These are phyloP conservation scores for Orchesellides sinensis DNA, from an alignment of 2,888 invertebrate genomes.

Conservation along the genomic window DNA sequence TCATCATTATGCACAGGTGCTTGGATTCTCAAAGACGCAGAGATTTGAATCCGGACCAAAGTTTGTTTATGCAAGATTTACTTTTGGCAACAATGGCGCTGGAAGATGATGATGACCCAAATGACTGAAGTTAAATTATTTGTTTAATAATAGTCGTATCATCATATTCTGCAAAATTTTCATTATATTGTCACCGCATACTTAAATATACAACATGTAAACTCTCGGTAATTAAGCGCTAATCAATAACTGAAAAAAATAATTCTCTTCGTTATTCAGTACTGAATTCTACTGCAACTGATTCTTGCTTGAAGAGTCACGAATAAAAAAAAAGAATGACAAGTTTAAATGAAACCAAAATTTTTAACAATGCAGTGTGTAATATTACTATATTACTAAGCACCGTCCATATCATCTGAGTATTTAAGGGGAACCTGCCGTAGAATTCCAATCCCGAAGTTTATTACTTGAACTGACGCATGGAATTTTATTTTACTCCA, in stretches of 20 bases:
- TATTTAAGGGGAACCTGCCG: no score
- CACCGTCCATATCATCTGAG: no score
- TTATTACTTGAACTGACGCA: no score
- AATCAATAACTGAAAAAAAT: slow-evolving; percentile 41
- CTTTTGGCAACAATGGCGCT: slow-evolving; percentile 80
- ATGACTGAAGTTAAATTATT: slow-evolving; percentile 63
- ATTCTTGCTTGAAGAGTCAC: slow-evolving; percentile 10
- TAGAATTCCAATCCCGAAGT: no score
- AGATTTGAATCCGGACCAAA: slow-evolving; percentile 80
- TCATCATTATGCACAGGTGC: slow-evolving; percentile 77
- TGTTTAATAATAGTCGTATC: slow-evolving; percentile 45
- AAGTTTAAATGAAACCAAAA: slow-evolving; percentile 16
- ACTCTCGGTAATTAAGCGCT: slow-evolving; percentile 49
- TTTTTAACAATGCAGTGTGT: no score
- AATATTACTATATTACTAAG: no score
- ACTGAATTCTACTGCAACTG: slow-evolving; percentile 26
- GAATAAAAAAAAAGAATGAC: slow-evolving; percentile 32
- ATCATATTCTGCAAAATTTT: slow-evolving; percentile 40
- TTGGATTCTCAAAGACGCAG: slow-evolving; percentile 77
- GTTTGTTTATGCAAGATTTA: slow-evolving; percentile 85
- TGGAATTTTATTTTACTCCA: no score
- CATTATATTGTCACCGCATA: slow-evolving; percentile 56
- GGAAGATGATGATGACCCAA: slow-evolving; percentile 61
- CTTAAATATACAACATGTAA: slow-evolving; percentile 41
- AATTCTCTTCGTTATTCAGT: slow-evolving; percentile 34